Base-by-base conservation (phyloP, 2,113 vertebrate species). In the Philantomba maxwellii region DNA sequence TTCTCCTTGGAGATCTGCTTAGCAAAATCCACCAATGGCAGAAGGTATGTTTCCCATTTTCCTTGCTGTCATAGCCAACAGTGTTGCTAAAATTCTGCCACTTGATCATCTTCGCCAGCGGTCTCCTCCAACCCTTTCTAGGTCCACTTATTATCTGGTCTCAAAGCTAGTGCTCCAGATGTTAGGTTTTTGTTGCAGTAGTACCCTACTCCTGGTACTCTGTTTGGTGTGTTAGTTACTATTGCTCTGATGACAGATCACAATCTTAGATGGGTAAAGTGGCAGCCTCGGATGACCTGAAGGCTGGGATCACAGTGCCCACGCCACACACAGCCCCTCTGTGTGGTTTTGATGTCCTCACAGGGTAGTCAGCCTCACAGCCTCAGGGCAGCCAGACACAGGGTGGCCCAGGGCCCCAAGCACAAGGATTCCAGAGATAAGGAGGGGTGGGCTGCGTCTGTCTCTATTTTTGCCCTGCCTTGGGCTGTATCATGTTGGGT, bases 221-320 rank as follows among this genome's bases (percentile, higher is more conserved):
- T 10, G 80, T 87, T 86, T 60, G 93, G 23, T 95, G 19, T 91
- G 45, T 83, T 83, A 58, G 45, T 91, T 55, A 43, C 39, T 80
- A 7, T 70, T 91, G 51, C 30, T 83, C n/a, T 93, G 87, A 55
- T 55, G 51, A 70, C 77, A 90, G 26, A 73, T 57, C 12, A 57
- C 11, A 47, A 81, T 57, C 45, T 36, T 55, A 43, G 51, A 36
- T 15, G 12, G 25, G 11, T 93, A 77, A 94, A 89, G 82, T 53
- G 84, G 53, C 77, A 43, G 21, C 21, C 75, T 77, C 62, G 16
- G 43, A 55, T 89, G 39, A 86, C 62, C 88, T 47, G 36, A 17
- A 84, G 53, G 53, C 55, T 77, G 28, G 43, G 51, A 30, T 92
- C 80, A 73, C 12, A 84, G 39, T 60, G 49, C 21, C 36, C 77